These are phyloP conservation scores for Drosophila melanogaster DNA, from an alignment of 1,140 invertebrate species.

Conservation along the genomic window Release_6_plus_ISO1_MT NT_033779.5:10372501-10373000, in stretches of 20 bases:
- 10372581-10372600: constrained; percentile 79
- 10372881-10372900: constrained; percentile 36
- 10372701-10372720: constrained; percentile 53
- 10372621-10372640: constrained; percentile 67
- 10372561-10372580: constrained; percentile 41
- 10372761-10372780: constrained; percentile 54
- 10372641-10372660: constrained; percentile 63
- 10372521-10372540: constrained; percentile 11
- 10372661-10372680: constrained; percentile 52
- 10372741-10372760: constrained; percentile 50
- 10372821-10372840: constrained; percentile 15
- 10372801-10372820: constrained; percentile 23
- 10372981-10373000: too few species aligned
- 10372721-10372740: constrained; percentile 25
- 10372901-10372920: constrained; percentile 17
- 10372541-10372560: constrained; percentile 26
- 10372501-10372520: constrained; percentile 36
- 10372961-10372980: background rate
- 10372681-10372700: constrained; percentile 70
- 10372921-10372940: constrained; percentile 1
- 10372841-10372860: constrained; percentile 27
- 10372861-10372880: constrained; percentile 32
- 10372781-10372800: constrained; percentile 51
- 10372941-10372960: background rate
- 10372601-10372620: constrained; percentile 73